Evolutionary conservation across 2,888 invertebrate genomes (phyloP).

Genomic region (Netelia fuscicornis): DNA sequence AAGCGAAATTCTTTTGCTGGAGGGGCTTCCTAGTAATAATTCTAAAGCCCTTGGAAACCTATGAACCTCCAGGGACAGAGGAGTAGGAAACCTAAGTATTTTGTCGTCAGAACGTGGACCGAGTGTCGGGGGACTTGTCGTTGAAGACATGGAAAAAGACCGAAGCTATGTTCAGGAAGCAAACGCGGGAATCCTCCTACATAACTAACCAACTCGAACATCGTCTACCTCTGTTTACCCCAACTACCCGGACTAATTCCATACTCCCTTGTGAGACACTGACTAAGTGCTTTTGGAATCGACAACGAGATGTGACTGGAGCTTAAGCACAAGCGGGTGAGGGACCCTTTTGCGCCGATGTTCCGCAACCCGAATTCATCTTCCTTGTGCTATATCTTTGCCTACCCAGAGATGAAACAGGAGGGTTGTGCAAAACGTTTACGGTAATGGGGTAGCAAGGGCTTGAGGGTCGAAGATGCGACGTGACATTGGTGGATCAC

Average conservation of each 20-base stretch:
- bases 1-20: background rate
- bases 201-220: slow-evolving; percentile 42
- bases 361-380: slow-evolving; percentile 33
- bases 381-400: slow-evolving; percentile 1
- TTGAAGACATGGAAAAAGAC: slow-evolving; percentile 6
- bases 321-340: slow-evolving; percentile 27
- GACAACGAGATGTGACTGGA: slow-evolving; percentile 52
- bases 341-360: slow-evolving; percentile 5
- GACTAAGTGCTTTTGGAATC: slow-evolving; percentile 63
- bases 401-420: background rate
- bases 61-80: background rate
- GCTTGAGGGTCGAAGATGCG: background rate
- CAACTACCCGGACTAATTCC: slow-evolving; percentile 36
- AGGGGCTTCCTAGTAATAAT: background rate
- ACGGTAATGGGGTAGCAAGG: background rate
- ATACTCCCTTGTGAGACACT: slow-evolving; percentile 26
- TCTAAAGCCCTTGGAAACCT: background rate
- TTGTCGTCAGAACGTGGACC: background rate
- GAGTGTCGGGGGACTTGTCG: slow-evolving; percentile 41
- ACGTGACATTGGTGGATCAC: background rate
- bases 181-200: background rate
- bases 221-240: slow-evolving; percentile 51
- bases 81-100: slow-evolving; percentile 15
- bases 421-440: background rate
- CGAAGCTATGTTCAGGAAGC: slow-evolving; percentile 24